A percentile compares a stretch with the other conserved stretches of the same genome.
These are phyloP conservation scores for Trochalopteron elliotii DNA, from an alignment of 2,113 vertebrate species.

Conservation along the genomic window DNA sequence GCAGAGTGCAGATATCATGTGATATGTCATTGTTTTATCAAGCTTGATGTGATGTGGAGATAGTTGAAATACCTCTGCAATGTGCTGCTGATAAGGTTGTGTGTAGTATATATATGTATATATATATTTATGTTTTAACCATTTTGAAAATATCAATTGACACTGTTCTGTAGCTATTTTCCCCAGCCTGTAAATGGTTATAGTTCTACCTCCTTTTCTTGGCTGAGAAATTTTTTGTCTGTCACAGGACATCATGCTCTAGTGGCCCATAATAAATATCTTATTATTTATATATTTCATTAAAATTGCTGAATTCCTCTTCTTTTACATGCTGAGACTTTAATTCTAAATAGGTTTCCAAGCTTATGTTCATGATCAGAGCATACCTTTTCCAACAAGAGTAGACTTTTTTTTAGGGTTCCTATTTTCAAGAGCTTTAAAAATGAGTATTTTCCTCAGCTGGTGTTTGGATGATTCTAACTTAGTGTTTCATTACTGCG, in stretches of 20 bases:
- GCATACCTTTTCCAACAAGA: background rate
- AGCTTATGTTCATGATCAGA: conserved; percentile 14
- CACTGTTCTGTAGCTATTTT: background rate
- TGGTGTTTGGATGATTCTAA: background rate
- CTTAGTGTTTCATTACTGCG: conserved; percentile 31
- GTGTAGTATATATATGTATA: background rate
- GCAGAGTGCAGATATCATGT: background rate
- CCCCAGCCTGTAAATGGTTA: background rate
- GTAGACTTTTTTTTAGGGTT: background rate
- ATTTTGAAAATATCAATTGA: background rate
- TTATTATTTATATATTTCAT: background rate
- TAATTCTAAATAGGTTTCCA: background rate
- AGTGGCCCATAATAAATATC: background rate
- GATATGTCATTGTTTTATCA: background rate
- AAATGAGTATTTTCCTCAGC: background rate
- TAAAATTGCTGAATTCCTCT: background rate
- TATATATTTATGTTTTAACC: background rate
- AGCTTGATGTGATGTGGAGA: background rate
- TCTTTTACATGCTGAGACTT: conserved; percentile 1
- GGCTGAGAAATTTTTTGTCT: background rate
- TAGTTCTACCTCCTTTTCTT: background rate
- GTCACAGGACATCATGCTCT: background rate
- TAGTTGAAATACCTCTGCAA: background rate
- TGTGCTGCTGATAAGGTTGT: background rate
- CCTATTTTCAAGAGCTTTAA: background rate